Conservation (phyloP, 2,888 invertebrate species). For the Cerastis leucographa region DNA sequence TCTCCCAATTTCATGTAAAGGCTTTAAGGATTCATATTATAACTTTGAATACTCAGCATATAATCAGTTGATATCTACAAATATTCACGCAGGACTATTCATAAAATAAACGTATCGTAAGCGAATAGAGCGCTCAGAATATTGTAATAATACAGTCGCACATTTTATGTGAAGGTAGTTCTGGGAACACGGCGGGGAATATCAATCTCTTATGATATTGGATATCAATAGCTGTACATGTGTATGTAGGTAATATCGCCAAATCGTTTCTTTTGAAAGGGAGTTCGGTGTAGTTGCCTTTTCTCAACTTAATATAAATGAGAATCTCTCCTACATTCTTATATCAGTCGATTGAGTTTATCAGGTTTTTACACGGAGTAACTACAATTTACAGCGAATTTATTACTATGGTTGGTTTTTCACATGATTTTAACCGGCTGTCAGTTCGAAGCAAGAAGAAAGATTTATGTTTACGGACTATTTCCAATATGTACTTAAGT, state of each 20-base stretch:
- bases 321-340: not conserved
- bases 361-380: not conserved
- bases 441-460: not conserved
- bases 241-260: slow-evolving; percentile 29
- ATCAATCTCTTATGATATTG: slow-evolving; percentile 57
- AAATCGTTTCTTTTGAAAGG: slow-evolving; percentile 38
- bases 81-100: slow-evolving; percentile 5
- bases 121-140: slow-evolving; percentile 28
- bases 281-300: not conserved
- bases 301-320: slow-evolving; percentile 7
- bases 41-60: slow-evolving; percentile 9
- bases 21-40: not conserved
- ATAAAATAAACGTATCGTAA: slow-evolving; percentile 32
- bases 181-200: slow-evolving; percentile 34
- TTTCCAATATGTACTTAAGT: not conserved
- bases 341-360: not conserved
- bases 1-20: not conserved
- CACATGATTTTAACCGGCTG: not conserved
- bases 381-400: not conserved
- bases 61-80: slow-evolving; percentile 6
- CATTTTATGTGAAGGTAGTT: slow-evolving; percentile 23
- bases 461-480: not conserved
- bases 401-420: not conserved
- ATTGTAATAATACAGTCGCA: slow-evolving; percentile 47
- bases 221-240: slow-evolving; percentile 38